Conservation (phyloP, 2,888 invertebrate genomes). For the Drosophila pullipes region DNA sequence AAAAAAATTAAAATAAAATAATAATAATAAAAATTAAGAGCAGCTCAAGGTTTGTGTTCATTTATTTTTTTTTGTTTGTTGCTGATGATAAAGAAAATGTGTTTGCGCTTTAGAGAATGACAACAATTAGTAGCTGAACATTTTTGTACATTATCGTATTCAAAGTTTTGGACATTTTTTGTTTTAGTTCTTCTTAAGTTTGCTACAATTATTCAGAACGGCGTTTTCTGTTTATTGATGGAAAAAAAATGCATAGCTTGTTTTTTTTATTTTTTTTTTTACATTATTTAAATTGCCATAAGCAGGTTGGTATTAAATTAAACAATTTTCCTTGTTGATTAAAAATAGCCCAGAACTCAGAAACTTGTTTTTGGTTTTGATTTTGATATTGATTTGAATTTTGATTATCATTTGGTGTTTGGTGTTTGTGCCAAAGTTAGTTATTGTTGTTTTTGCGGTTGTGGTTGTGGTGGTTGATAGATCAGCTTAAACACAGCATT, state of each 20-base stretch:
- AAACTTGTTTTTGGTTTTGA: slow-evolving; percentile 79
- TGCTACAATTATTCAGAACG: slow-evolving; percentile 32
- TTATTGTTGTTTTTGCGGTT: slow-evolving; percentile 37
- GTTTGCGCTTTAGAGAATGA: slow-evolving; percentile 56
- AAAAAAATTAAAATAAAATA: not conserved
- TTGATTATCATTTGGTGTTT: slow-evolving; percentile 32
- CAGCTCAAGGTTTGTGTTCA: slow-evolving; percentile 22
- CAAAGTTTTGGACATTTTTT: slow-evolving; percentile 85
- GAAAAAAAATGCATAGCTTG: slow-evolving; percentile 21
- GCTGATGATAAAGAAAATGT: slow-evolving; percentile 69
- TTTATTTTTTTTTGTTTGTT: slow-evolving; percentile 16
- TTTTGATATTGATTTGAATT: slow-evolving; percentile 25
- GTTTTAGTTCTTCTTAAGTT: slow-evolving; percentile 51
- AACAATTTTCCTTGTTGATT: slow-evolving; percentile 37
- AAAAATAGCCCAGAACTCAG: slow-evolving; percentile 84
- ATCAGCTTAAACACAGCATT: slow-evolving; percentile 58
- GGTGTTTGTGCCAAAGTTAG: slow-evolving; percentile 43
- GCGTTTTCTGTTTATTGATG: slow-evolving; percentile 19
- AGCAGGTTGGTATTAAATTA: slow-evolving; percentile 30
- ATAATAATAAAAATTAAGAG: slow-evolving; percentile 9
- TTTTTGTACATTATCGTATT: slow-evolving; percentile 85
- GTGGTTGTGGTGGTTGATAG: slow-evolving; percentile 28
- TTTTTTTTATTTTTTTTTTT: slow-evolving; percentile 25
- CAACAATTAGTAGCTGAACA: slow-evolving; percentile 75
- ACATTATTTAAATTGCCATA: slow-evolving; percentile 25